Conservation (phyloP, 64 coral and sea anemone genomes). For the Orbicella faveolata region DNA sequence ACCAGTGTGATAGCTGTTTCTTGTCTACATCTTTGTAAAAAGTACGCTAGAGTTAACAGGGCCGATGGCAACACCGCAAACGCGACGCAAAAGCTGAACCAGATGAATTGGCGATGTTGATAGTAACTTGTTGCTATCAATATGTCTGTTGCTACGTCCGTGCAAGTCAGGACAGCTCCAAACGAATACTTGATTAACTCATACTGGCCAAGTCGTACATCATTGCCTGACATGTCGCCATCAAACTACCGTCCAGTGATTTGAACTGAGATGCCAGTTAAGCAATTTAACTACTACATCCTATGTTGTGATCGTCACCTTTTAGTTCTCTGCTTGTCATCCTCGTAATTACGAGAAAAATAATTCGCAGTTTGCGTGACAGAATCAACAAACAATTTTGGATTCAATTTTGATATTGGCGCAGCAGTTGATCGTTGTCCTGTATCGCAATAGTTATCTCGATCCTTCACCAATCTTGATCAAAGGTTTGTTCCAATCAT, state of each 20-base stretch:
- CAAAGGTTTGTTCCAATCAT: no score
- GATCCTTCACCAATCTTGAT: no score
- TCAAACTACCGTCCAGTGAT: background rate
- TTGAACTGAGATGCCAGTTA: background rate
- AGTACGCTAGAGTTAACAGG: constrained; percentile 32
- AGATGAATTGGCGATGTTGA: constrained; percentile 13
- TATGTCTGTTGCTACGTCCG: constrained; percentile 59
- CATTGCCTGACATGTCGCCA: constrained; percentile 13
- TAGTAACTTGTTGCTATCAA: constrained; percentile 39
- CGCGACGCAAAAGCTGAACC: constrained; percentile 57
- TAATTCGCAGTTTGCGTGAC: background rate
- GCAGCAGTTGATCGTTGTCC: no score
- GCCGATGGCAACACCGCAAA: constrained; percentile 55
- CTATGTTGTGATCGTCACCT: no score
- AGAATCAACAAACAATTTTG: no score
- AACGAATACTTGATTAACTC: constrained; percentile 44
- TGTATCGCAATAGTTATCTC: no score
- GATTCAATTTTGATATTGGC: no score
- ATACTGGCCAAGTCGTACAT: constrained; percentile 28
- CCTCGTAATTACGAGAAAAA: no score
- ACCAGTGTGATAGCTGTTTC: background rate
- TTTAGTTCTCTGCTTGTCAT: no score
- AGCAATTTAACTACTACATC: background rate
- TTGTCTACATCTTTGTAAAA: constrained; percentile 16
- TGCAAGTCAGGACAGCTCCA: constrained; percentile 25